Conservation (phyloP, 2,797 vertebrate species). For the Microchirus variegatus region DNA sequence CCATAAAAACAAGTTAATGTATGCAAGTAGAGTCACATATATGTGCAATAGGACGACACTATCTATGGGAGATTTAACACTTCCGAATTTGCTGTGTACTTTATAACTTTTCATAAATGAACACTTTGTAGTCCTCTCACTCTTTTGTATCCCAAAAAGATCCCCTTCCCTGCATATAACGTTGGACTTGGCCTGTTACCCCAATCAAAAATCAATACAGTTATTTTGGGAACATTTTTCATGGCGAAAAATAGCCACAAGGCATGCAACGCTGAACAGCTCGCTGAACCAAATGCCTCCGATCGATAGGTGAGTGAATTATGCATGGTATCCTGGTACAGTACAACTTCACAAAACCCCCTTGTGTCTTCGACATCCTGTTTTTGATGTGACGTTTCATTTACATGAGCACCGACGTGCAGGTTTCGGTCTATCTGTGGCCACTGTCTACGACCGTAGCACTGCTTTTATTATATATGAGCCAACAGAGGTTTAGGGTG, state of each 20-base stretch:
- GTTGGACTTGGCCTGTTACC: slow-evolving; percentile 51
- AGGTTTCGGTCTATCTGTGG: slow-evolving; percentile 15
- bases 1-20: too few relatives aligned
- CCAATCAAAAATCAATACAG: slow-evolving; percentile 69
- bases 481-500: slow-evolving; percentile 11
- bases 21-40: too few relatives aligned
- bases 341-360: slow-evolving; percentile 43
- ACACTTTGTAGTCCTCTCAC: too few relatives aligned
- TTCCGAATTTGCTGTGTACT: too few relatives aligned
- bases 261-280: slow-evolving; percentile 47
- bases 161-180: slow-evolving; percentile 49
- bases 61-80: too few relatives aligned
- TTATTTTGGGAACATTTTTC: slow-evolving; percentile 64
- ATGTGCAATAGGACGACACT: too few relatives aligned
- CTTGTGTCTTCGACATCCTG: slow-evolving; percentile 24
- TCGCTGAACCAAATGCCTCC: slow-evolving; percentile 63
- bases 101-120: too few relatives aligned
- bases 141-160: background rate
- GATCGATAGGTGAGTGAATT: slow-evolving; percentile 70
- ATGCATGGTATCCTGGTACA: slow-evolving; percentile 62
- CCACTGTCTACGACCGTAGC: slow-evolving; percentile 1
- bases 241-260: slow-evolving; percentile 53
- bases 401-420: slow-evolving; percentile 19
- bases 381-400: slow-evolving; percentile 36
- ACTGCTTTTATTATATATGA: slow-evolving; percentile 15